Base-by-base conservation (phyloP, 2,888 invertebrate genomes). In the Seira musarum region DNA sequence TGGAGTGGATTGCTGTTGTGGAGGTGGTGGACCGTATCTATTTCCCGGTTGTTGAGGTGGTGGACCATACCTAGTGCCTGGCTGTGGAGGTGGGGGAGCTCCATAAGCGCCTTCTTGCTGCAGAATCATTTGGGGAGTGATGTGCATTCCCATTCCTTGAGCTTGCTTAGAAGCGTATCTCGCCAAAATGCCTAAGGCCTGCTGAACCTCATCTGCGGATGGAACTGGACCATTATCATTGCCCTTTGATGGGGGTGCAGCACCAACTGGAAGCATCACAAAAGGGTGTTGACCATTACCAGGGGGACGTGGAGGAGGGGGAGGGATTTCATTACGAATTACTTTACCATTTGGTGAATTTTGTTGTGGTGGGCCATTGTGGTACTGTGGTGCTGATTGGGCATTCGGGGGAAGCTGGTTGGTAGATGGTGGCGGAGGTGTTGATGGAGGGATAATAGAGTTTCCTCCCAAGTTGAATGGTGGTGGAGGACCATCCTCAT, bases 81-180 rank as follows among this genome's bases (percentile, higher is more conserved):
- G 67, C 49, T 67, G 66, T 46, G 30, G 5, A 15, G n/a, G 53
- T 24, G n/a, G 25, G 13, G 25, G 25, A 1, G 69, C 13, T 24
- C 15, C 49, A 17, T 49, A 49, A 3, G 49, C 49, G 6, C 15
- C 8, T 35, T 35, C 19, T 25, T 25, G 13, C 40, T 17, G 13
- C 66, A 66, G 6, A n/a, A 35, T 66, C 30, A 35, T 66, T 66
- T 66, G 66, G 13, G 30, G 30, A n/a, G n/a, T 19, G 17, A 19
- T n/a, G 10, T 6, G 5, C 8, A 30, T 6, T 24, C 49, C 46
- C 65, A 25, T 17, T 15, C 17, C n/a, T 15, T 46, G 46, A 21
- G 46, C 49, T 66, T 73, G 73, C 17, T 73, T 65, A 21, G 66
- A 19, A 5, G 73, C 73, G 22, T 60, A 66, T 24, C 73, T n/a